These are phyloP conservation scores for Ailuropoda melanoleuca DNA, from an alignment of 2,113 vertebrate genomes.

Conservation along the genomic window DNA sequence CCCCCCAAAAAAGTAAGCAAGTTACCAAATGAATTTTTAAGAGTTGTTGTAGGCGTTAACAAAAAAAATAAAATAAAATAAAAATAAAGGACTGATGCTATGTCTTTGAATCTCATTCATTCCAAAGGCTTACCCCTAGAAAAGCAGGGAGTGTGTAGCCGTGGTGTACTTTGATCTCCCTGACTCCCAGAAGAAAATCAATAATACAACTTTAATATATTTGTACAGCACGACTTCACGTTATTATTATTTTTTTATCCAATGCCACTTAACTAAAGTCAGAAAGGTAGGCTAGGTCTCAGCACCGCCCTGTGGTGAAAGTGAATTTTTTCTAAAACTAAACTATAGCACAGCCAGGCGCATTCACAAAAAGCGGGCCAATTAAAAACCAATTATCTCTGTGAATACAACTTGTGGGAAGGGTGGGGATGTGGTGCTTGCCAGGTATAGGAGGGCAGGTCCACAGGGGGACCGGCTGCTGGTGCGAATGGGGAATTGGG, in stretches of 20 bases:
- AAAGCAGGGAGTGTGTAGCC: constrained; percentile 61
- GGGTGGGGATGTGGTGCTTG: constrained; percentile 3
- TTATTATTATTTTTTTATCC: constrained; percentile 72
- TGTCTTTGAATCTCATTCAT: constrained; percentile 76
- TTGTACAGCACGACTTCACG: constrained; percentile 76
- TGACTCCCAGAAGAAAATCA: constrained; percentile 78
- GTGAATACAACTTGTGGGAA: constrained; percentile 51
- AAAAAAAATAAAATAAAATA: constrained; percentile 41
- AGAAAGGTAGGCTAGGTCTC: constrained; percentile 64
- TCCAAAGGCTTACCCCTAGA: constrained; percentile 77
- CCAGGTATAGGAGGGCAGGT: fast-evolving
- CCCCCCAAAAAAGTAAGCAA: constrained; percentile 70
- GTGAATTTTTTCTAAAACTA: constrained; percentile 44
- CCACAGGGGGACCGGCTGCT: background rate
- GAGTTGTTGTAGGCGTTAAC: constrained; percentile 69
- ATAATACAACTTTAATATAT: constrained; percentile 81
- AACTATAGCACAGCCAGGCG: background rate
- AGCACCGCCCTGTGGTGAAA: constrained; percentile 66
- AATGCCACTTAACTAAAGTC: constrained; percentile 67
- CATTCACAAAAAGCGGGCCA: constrained; percentile 45
- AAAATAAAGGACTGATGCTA: constrained; percentile 67
- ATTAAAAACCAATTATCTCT: constrained; percentile 68
- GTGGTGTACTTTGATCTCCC: constrained; percentile 67
- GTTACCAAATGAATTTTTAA: constrained; percentile 82
- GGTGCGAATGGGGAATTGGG: background rate